Percentiles rank a stretch among this genome's conserved stretches.
Evolutionary conservation across 2,888 invertebrate genomes (phyloP).

Genomic region (Sphaerophoria taeniata): DNA sequence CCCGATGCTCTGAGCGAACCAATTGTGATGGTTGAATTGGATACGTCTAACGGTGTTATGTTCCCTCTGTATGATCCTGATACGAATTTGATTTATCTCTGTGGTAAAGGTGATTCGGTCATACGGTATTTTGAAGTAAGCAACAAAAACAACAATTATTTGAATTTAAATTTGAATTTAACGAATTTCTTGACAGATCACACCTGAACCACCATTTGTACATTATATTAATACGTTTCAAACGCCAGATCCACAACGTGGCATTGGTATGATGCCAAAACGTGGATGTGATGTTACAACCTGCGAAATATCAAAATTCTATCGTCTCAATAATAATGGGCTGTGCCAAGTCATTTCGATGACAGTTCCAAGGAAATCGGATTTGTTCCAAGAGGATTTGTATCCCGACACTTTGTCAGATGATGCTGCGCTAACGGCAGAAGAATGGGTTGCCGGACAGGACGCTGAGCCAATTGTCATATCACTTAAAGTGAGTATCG

Average conservation of each 20-base stretch:
- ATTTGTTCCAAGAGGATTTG: constrained; percentile 98
- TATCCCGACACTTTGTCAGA: constrained; percentile 98
- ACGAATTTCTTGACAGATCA: constrained; percentile 85
- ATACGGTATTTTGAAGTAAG: constrained; percentile 94
- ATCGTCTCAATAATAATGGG: constrained; percentile 96
- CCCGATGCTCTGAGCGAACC: constrained; percentile 94
- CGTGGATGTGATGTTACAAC: constrained; percentile 96
- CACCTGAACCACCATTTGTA: constrained; percentile 96
- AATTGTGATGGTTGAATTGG: constrained; percentile 95
- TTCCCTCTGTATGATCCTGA: constrained; percentile 98
- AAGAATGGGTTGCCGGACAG: constrained; percentile 95
- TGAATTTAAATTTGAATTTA: too few relatives aligned
- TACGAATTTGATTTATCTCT: constrained; percentile 96
- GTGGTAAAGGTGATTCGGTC: constrained; percentile 99
- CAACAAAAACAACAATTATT: neutral
- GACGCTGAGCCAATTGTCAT: constrained; percentile 96
- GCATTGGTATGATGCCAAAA: constrained; percentile 99
- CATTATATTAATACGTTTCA: constrained; percentile 99
- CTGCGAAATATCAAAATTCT: constrained; percentile 98
- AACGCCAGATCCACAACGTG: constrained; percentile 98
- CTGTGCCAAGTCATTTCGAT: constrained; percentile 96
- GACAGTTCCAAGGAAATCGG: constrained; percentile 99
- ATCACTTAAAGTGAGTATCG: constrained; percentile 91
- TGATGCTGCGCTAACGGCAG: constrained; percentile 93
- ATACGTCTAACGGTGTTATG: constrained; percentile 98